phyloP scores from a whole-genome alignment of 2,797 vertebrate species.

The Helicolenus hilgendorfi region DNA sequence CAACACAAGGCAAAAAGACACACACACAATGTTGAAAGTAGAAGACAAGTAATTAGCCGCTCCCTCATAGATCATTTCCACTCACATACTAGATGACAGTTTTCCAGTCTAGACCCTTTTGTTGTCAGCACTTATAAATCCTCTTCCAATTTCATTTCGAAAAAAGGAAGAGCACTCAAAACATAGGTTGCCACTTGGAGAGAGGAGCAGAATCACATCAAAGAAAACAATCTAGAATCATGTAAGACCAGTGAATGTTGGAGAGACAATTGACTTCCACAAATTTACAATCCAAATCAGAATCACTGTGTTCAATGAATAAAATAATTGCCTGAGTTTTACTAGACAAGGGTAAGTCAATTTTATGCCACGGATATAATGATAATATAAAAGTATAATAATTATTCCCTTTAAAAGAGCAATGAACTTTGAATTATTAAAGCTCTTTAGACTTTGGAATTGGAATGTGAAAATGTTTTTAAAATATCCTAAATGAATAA shows the following conservation, averaged over 20 bases:
- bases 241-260: neutral
- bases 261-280: too few relatives aligned
- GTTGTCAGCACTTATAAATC: conserved; percentile 32
- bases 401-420: too few relatives aligned
- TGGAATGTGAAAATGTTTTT: too few relatives aligned
- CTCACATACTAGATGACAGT: conserved; percentile 30
- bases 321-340: neutral
- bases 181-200: conserved; percentile 5
- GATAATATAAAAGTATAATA: too few relatives aligned
- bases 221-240: neutral
- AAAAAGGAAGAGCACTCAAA: neutral
- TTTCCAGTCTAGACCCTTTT: conserved; percentile 51
- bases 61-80: conserved; percentile 38
- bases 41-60: neutral
- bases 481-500: too few relatives aligned
- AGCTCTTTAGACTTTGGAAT: too few relatives aligned
- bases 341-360: too few relatives aligned
- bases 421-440: too few relatives aligned
- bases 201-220: neutral
- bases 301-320: neutral
- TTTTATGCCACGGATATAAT: too few relatives aligned
- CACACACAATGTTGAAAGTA: neutral
- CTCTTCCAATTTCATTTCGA: conserved; percentile 51
- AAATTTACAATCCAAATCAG: neutral
- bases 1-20: conserved; percentile 4